Conservation (phyloP, 2,888 invertebrate species). For the Carpatolechia fugitivella region DNA sequence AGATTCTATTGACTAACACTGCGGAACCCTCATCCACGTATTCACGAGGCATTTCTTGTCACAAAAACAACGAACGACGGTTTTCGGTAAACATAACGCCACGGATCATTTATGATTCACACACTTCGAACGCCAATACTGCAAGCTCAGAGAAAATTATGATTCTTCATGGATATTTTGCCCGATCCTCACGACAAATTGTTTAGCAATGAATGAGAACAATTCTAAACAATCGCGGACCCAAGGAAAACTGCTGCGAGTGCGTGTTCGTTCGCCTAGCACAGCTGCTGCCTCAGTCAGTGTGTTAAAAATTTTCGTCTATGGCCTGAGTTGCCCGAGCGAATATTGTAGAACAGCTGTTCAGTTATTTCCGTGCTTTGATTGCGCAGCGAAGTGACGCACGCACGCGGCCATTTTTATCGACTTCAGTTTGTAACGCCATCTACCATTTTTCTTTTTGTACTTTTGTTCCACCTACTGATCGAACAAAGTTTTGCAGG, state of each 20-base stretch:
- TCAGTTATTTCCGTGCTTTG: slow-evolving; percentile 74
- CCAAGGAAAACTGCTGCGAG: slow-evolving; percentile 15
- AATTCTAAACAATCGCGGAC: slow-evolving; percentile 67
- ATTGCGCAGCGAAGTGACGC: slow-evolving; percentile 72
- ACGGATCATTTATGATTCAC: slow-evolving; percentile 59
- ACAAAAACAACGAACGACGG: slow-evolving; percentile 68
- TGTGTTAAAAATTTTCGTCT: no score
- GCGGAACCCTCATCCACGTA: slow-evolving; percentile 65
- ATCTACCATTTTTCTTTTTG: slow-evolving; percentile 26
- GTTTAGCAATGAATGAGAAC: slow-evolving; percentile 63
- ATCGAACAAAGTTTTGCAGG: no score
- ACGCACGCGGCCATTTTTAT: slow-evolving; percentile 66
- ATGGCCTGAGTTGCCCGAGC: slow-evolving; percentile 74
- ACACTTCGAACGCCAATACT: slow-evolving; percentile 67
- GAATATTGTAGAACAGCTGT: slow-evolving; percentile 78
- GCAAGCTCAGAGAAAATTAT: slow-evolving; percentile 22
- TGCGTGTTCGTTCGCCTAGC: slow-evolving; percentile 44
- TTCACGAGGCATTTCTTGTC: slow-evolving; percentile 73
- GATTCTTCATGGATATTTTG: slow-evolving; percentile 38
- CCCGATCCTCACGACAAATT: slow-evolving; percentile 55
- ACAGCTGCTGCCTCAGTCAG: slow-evolving; percentile 68
- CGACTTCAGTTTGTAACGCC: slow-evolving; percentile 45
- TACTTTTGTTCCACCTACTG: slow-evolving; percentile 1
- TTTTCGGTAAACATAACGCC: slow-evolving; percentile 74
- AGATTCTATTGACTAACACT: slow-evolving; percentile 74